These are phyloP conservation scores for Anhinga rufa DNA, from an alignment of 2,113 vertebrate species.

Conservation along the genomic window DNA sequence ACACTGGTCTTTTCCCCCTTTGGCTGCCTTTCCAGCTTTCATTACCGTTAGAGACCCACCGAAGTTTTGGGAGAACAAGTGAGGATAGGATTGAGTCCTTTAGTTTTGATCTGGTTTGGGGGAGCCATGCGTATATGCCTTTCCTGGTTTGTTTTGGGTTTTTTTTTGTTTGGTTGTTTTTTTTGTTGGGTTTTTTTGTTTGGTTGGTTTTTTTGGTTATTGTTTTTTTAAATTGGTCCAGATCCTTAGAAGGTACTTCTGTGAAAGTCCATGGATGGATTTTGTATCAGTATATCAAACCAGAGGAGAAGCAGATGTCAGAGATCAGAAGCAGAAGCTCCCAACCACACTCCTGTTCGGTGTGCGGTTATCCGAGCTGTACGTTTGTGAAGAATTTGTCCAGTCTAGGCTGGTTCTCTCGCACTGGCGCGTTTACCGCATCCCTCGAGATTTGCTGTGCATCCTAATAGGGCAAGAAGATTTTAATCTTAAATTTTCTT, in stretches of 20 bases:
- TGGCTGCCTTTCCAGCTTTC: neutral
- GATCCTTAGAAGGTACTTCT: neutral
- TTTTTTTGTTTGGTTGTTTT: neutral
- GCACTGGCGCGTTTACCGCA: neutral
- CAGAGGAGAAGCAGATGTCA: neutral
- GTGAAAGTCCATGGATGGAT: neutral
- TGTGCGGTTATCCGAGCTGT: neutral
- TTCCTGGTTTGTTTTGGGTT: neutral
- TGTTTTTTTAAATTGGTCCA: neutral
- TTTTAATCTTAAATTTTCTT: neutral
- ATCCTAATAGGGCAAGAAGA: neutral
- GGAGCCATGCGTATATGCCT: fast-evolving
- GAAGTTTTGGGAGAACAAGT: neutral
- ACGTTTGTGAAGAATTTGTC: neutral
- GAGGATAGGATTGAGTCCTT: neutral
- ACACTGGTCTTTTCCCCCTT: fast-evolving
- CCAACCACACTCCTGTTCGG: neutral
- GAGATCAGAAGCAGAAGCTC: neutral
- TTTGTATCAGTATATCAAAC: neutral
- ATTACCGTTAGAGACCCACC: neutral
- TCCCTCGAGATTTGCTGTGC: neutral
- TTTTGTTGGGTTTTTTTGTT: neutral
- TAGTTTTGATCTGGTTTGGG: neutral
- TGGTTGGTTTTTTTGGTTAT: too few relatives aligned
- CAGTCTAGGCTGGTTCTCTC: neutral